Evolutionary conservation across 2,113 vertebrate species (phyloP).

Genomic region (Mixornis gularis): DNA sequence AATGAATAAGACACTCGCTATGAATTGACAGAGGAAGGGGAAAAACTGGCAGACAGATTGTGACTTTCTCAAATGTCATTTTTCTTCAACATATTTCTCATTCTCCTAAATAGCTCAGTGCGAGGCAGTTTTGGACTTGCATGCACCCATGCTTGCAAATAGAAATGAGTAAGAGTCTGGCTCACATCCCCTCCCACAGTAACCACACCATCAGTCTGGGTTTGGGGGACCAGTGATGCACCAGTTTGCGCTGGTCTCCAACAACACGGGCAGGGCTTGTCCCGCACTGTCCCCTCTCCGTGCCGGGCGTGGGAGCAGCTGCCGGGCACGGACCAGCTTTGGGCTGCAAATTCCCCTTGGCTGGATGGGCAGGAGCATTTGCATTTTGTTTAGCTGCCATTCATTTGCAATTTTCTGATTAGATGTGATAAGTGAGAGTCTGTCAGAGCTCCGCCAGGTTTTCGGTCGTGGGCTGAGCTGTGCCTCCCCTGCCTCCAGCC

Average conservation of each 20-base stretch:
- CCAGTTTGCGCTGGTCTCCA: not conserved
- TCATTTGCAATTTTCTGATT: not conserved
- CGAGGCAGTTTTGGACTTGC: not conserved
- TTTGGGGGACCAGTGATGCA: not conserved
- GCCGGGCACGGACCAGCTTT: fast-evolving
- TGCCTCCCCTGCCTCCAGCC: not conserved
- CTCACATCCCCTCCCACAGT: constrained; percentile 28
- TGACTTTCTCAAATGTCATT: constrained; percentile 59
- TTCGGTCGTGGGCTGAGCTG: not conserved
- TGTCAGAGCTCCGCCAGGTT: not conserved
- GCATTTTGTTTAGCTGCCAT: not conserved
- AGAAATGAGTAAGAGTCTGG: constrained; percentile 47
- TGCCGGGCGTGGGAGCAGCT: not conserved
- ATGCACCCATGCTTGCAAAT: constrained; percentile 35
- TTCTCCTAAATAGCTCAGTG: constrained; percentile 31
- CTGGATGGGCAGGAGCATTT: not conserved
- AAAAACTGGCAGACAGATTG: constrained; percentile 55
- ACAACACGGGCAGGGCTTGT: fast-evolving
- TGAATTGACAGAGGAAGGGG: constrained; percentile 26
- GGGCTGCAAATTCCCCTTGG: not conserved
- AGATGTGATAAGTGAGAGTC: not conserved
- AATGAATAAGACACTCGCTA: not conserved
- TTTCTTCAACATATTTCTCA: constrained; percentile 6
- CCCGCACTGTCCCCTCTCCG: fast-evolving
- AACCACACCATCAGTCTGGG: not conserved